Base-by-base conservation (phyloP, 1,140 invertebrate species). In the Drosophila erecta region DNA sequence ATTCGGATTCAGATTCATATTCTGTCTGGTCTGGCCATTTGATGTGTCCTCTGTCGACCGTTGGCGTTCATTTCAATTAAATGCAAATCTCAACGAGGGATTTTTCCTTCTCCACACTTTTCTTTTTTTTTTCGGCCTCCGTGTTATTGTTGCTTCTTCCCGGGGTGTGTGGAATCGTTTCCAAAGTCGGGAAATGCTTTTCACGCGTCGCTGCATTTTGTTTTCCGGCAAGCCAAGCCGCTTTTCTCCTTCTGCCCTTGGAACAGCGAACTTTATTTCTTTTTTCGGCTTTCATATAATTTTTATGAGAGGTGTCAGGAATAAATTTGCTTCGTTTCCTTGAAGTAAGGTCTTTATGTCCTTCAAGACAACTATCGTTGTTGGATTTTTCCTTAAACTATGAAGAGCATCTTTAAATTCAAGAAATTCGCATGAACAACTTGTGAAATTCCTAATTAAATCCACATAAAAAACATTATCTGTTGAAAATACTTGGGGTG, bases 1-100 rank as follows among this genome's bases (percentile, higher is more conserved):
- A 67, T 53, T 43, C 59, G 15, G 65, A 69, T 56, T 46, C 66
- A 35, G 66, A 49, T 30, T 70, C 66, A 47, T 49, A 41, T 51
- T 38, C 37, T 53, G 47, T 55, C 49, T 58, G 38, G 54, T 40
- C 53, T 64, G 62, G 73, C 53, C 74, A 76, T 75, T 76, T 76
- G 62, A 59, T 67, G 74, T 66, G 60, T 66, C 41, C 61, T 51
- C 27, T 46, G 53, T 50, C 49, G 51, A 30, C 51, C 41, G 60
- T 58, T 50, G 62, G 72, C 79, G 72, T 84, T 87, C 84, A 90
- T 87, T 87, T 87, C 84, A 87, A 87, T 87, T 87, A 87, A 87
- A 87, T 87, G 84, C 84, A 87, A 87, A 87, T 87, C 84, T 89
- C 76, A 65, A 59, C 71, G 67, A 66, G 64, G 54, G 47, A 54